A percentile compares a stretch with the other conserved stretches of the same genome.
Evolutionary conservation across 2,797 vertebrate species (phyloP).

Genomic region (Chromobotia macracanthus): DNA sequence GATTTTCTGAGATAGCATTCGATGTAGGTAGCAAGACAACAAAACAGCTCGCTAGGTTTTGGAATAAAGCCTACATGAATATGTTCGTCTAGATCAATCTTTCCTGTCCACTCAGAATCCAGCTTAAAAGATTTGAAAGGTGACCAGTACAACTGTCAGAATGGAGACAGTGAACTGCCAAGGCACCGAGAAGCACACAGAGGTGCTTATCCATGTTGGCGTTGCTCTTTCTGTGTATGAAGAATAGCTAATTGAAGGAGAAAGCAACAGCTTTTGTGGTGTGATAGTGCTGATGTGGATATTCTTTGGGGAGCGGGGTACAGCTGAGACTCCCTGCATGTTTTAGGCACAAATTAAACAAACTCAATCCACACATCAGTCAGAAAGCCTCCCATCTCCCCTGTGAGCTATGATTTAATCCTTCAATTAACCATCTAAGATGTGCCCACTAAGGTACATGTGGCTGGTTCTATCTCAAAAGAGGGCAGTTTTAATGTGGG

Average conservation of each 20-base stretch:
- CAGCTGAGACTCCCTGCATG: slow-evolving; percentile 67
- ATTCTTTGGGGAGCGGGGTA: slow-evolving; percentile 61
- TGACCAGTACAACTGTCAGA: slow-evolving; percentile 37
- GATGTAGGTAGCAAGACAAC: not conserved
- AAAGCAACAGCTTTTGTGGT: slow-evolving; percentile 36
- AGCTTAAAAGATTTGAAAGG: slow-evolving; percentile 17
- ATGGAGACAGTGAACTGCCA: slow-evolving; percentile 25
- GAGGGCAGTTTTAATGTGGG: slow-evolving; percentile 5
- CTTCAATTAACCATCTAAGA: slow-evolving; percentile 43
- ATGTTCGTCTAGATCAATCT: not conserved
- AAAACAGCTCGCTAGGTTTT: not conserved
- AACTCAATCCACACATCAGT: slow-evolving; percentile 42
- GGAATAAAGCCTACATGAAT: not conserved
- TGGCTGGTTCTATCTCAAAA: slow-evolving; percentile 3
- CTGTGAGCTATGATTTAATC: slow-evolving; percentile 54
- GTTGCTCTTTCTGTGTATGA: slow-evolving; percentile 34
- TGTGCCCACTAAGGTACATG: slow-evolving; percentile 12
- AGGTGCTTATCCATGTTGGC: slow-evolving; percentile 31
- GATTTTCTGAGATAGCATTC: not conserved
- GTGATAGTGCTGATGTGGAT: slow-evolving; percentile 55
- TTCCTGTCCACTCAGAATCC: not conserved
- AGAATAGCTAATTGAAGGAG: slow-evolving; percentile 35
- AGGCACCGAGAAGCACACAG: slow-evolving; percentile 2
- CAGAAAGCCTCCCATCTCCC: slow-evolving; percentile 56
- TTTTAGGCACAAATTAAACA: slow-evolving; percentile 63